These are phyloP conservation scores for Grapholita molesta DNA, from an alignment of 1,140 invertebrate species.

Conservation along the genomic window DNA sequence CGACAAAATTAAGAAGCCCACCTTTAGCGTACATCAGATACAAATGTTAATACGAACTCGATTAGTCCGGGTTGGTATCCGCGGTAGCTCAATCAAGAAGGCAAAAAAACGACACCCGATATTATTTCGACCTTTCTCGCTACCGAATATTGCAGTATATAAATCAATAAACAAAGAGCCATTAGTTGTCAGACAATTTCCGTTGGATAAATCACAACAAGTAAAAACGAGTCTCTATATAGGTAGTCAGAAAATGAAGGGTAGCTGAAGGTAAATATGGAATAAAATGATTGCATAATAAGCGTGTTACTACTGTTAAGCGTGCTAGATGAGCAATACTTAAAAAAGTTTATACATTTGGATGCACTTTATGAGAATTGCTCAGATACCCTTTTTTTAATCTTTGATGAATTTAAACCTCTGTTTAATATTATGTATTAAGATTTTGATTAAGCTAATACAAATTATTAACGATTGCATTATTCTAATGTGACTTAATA, in stretches of 20 bases:
- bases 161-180: slow-evolving; percentile 76
- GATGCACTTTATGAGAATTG: too few species aligned
- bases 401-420: too few species aligned
- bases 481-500: too few species aligned
- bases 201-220: slow-evolving; percentile 72
- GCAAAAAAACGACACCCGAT: slow-evolving; percentile 49
- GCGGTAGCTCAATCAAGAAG: slow-evolving; percentile 57
- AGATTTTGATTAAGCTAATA: too few species aligned
- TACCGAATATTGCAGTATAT: slow-evolving; percentile 73
- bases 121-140: slow-evolving; percentile 58
- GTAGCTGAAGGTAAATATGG: slow-evolving; percentile 20
- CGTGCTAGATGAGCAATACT: too few species aligned
- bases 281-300: neutral
- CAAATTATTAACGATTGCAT: too few species aligned
- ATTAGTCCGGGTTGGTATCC: slow-evolving; percentile 38
- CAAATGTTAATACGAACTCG: slow-evolving; percentile 32
- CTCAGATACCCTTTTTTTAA: too few species aligned
- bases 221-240: slow-evolving; percentile 51
- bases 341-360: too few species aligned
- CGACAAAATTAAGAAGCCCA: slow-evolving; percentile 42
- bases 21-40: slow-evolving; percentile 16
- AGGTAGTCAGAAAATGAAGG: slow-evolving; percentile 51
- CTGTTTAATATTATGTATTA: too few species aligned
- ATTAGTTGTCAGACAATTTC: slow-evolving; percentile 74
- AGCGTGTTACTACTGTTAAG: too few species aligned